Evolutionary conservation across 1,140 invertebrate species (phyloP).

Genomic region (Pseudobourletiella spinata): DNA sequence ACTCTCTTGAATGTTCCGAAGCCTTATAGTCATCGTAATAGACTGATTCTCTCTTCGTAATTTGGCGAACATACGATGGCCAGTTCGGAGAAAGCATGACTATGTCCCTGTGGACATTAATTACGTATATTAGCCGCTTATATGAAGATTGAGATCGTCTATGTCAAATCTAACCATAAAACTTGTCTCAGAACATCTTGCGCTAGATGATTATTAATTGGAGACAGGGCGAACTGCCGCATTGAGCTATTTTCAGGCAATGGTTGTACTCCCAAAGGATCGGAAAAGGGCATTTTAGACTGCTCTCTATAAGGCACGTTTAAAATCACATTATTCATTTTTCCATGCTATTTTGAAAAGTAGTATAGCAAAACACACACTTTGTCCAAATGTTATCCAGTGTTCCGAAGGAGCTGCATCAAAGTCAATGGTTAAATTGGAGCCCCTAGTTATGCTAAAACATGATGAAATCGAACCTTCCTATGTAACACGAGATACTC

Average conservation of each 20-base stretch:
- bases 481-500: neutral
- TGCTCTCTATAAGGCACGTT: neutral
- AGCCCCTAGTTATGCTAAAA: too few relatives aligned
- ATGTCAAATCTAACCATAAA: neutral
- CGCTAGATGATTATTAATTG: conserved; percentile 5
- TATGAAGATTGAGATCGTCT: neutral
- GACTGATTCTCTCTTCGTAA: neutral
- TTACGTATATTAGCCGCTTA: neutral
- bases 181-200: conserved; percentile 3
- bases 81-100: neutral
- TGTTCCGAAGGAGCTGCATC: conserved; percentile 8
- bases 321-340: too few relatives aligned
- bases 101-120: conserved; percentile 2
- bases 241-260: neutral
- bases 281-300: conserved; percentile 4
- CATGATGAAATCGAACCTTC: conserved; percentile 4
- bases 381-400: neutral
- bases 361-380: too few relatives aligned
- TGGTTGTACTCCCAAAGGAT: neutral
- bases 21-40: conserved; percentile 12
- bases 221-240: neutral
- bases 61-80: neutral
- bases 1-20: neutral
- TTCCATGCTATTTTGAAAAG: too few relatives aligned
- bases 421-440: too few relatives aligned